Evolutionary conservation across 2,888 invertebrate genomes (phyloP).

Genomic region (Spilarctia lutea): DNA sequence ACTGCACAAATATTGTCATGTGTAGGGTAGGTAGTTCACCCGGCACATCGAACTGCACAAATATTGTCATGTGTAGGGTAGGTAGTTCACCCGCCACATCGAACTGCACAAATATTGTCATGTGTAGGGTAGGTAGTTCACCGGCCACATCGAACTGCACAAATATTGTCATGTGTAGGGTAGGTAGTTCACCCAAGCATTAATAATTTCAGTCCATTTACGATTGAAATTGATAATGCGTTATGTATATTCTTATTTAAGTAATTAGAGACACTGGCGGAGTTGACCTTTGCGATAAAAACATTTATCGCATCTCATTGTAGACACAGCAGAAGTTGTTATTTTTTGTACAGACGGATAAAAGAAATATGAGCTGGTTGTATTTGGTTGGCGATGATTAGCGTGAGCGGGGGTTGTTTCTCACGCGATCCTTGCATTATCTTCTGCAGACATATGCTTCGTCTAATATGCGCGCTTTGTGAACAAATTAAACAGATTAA

Average conservation of each 20-base stretch:
- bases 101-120: no score
- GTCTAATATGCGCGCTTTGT: not conserved
- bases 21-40: no score
- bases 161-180: no score
- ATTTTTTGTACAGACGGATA: not conserved
- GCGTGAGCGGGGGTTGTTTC: not conserved
- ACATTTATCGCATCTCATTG: not conserved
- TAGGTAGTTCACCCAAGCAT: no score
- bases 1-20: no score
- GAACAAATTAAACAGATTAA: not conserved
- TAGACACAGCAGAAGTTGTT: not conserved
- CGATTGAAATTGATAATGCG: not conserved
- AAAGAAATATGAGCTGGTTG: not conserved
- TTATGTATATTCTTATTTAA: not conserved
- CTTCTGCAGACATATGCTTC: not conserved
- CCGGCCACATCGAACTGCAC: no score
- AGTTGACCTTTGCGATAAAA: not conserved
- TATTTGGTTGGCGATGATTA: not conserved
- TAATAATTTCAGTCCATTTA: not conserved
- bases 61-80: no score
- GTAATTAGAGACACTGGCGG: not conserved
- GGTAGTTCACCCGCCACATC: no score
- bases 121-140: no score
- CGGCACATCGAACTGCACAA: no score
- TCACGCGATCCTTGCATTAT: not conserved